A percentile compares a stretch with the other conserved stretches of the same genome.
These are phyloP conservation scores for Alca torda DNA, from an alignment of 2,797 vertebrate species.

Conservation along the genomic window DNA sequence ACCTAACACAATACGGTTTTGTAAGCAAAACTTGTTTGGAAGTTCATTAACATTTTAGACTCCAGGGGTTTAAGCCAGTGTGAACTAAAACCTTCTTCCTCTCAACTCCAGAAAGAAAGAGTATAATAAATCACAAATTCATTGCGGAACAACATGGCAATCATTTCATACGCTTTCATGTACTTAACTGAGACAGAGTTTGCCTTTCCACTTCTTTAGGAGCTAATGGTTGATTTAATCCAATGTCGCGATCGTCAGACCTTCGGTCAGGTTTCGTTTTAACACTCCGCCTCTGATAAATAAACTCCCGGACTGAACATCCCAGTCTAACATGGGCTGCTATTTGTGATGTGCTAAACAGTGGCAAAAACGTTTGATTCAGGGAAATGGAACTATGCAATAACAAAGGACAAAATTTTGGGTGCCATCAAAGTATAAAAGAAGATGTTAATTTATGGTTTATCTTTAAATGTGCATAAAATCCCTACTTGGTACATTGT, in stretches of 20 bases:
- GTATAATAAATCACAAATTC: slow-evolving; percentile 17
- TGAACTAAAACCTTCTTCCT: slow-evolving; percentile 22
- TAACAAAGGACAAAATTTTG: not conserved
- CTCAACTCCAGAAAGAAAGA: not conserved
- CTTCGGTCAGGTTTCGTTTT: slow-evolving; percentile 13
- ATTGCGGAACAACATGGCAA: not conserved
- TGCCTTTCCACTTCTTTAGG: slow-evolving; percentile 14
- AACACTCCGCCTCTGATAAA: not conserved
- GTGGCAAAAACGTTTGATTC: not conserved
- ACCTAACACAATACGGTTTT: slow-evolving; percentile 12
- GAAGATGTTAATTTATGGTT: not conserved
- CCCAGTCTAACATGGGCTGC: not conserved
- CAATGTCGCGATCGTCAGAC: not conserved
- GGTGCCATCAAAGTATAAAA: not conserved
- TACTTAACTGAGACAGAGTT: not conserved
- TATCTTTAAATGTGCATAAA: not conserved
- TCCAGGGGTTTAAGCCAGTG: not conserved
- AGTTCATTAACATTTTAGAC: slow-evolving; percentile 10
- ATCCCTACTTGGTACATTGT: not conserved
- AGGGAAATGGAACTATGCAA: not conserved
- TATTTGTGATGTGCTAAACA: not conserved
- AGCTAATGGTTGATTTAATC: slow-evolving; percentile 37
- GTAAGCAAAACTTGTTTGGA: slow-evolving; percentile 9
- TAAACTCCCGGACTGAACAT: not conserved
- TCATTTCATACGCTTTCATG: not conserved